Evolutionary conservation across 2,888 invertebrate species (phyloP).

Genomic region (Spilosoma lubricipeda): DNA sequence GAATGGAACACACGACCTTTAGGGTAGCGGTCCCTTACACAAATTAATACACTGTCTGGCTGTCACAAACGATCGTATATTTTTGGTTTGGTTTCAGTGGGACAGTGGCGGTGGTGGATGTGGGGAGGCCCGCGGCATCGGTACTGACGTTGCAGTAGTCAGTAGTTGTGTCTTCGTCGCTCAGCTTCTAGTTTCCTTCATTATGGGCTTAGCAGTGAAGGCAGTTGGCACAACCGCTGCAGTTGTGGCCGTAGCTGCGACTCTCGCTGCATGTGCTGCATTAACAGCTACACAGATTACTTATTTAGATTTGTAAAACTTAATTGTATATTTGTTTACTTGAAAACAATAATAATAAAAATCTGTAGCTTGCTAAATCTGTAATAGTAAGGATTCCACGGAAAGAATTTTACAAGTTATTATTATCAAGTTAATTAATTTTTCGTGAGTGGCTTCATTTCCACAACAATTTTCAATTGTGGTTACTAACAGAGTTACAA

Average conservation of each 20-base stretch:
- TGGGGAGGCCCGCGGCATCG: slow-evolving; percentile 93
- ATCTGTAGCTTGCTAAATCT: neutral
- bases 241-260: slow-evolving; percentile 94
- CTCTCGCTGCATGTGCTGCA: slow-evolving; percentile 94
- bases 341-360: no score
- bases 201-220: slow-evolving; percentile 94
- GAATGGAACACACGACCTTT: no score
- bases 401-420: no score
- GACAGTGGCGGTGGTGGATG: slow-evolving; percentile 78
- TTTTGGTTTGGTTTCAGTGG: slow-evolving; percentile 66
- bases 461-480: no score
- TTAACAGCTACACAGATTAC: slow-evolving; percentile 94
- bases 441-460: no score
- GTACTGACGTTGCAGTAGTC: slow-evolving; percentile 97
- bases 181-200: slow-evolving; percentile 95
- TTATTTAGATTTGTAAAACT: slow-evolving; percentile 92
- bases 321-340: neutral
- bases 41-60: no score
- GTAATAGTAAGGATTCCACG: neutral
- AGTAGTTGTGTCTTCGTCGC: slow-evolving; percentile 98
- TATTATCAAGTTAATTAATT: no score
- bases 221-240: slow-evolving; percentile 94
- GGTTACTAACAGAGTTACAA: no score
- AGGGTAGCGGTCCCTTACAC: no score
- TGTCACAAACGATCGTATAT: neutral